Evolutionary conservation across 2,888 invertebrate genomes (phyloP).

Genomic region (Magallana nippona): DNA sequence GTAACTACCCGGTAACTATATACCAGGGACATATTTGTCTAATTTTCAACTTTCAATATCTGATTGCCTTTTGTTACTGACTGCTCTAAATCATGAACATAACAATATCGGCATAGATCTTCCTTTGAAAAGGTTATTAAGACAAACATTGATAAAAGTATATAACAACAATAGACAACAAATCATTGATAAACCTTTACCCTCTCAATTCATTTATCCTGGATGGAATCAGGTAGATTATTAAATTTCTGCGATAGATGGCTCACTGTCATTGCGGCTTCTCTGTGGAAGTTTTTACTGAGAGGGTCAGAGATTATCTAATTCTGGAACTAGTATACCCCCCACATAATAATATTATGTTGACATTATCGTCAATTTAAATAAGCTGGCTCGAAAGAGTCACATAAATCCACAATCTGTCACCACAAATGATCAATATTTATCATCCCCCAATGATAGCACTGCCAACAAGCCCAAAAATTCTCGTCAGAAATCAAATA

Average conservation of each 20-base stretch:
- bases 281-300: background rate
- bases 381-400: background rate
- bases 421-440: slow-evolving; percentile 11
- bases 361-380: slow-evolving; percentile 24
- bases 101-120: too few species aligned
- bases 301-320: slow-evolving; percentile 25
- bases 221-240: background rate
- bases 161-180: background rate
- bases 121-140: too few species aligned
- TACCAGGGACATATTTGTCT: too few species aligned
- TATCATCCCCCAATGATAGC: slow-evolving; percentile 6
- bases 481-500: slow-evolving; percentile 9
- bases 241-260: slow-evolving; percentile 1
- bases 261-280: background rate
- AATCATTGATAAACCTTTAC: background rate
- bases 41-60: too few species aligned
- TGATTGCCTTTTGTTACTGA: too few species aligned
- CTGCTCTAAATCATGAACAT: too few species aligned
- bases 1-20: too few species aligned
- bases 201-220: background rate
- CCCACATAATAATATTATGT: slow-evolving; percentile 25
- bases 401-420: slow-evolving; percentile 14
- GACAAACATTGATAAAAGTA: too few species aligned
- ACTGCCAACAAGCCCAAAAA: slow-evolving; percentile 10
- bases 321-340: slow-evolving; percentile 1